Evolutionary conservation across 2,797 vertebrate species (phyloP).

Genomic region (Enteromius thamalakanensis): DNA sequence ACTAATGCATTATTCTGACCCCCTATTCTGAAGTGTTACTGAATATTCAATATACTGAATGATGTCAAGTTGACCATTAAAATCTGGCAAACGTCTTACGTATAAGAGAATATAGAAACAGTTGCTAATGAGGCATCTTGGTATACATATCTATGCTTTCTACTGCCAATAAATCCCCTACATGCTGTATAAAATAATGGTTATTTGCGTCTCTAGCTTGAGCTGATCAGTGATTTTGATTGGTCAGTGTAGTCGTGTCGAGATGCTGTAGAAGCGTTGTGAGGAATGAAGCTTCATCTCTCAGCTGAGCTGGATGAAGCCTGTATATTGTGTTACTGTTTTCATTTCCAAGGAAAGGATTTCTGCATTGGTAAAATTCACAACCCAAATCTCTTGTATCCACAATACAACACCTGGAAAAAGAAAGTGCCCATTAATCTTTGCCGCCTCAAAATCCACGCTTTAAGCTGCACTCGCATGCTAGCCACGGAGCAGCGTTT

Average conservation of each 20-base stretch:
- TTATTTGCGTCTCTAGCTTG: not conserved
- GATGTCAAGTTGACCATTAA: too few relatives aligned
- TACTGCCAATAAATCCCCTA: too few relatives aligned
- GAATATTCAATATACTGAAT: too few relatives aligned
- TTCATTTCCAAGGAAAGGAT: constrained; percentile 79
- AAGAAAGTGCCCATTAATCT: constrained; percentile 82
- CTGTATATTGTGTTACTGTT: constrained; percentile 80
- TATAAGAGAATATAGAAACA: too few relatives aligned
- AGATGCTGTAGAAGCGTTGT: not conserved
- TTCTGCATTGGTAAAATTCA: constrained; percentile 77
- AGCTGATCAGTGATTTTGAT: not conserved
- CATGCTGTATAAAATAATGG: not conserved
- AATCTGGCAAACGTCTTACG: too few relatives aligned
- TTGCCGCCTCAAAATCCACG: constrained; percentile 70
- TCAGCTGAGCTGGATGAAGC: constrained; percentile 71
- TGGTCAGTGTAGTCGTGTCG: not conserved
- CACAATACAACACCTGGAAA: constrained; percentile 86
- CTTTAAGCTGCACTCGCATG: constrained; percentile 75
- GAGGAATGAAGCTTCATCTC: constrained; percentile 53
- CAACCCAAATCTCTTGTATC: constrained; percentile 80
- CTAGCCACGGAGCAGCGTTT: constrained; percentile 72
- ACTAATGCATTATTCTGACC: too few relatives aligned
- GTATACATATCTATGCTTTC: too few relatives aligned
- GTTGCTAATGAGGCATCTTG: too few relatives aligned
- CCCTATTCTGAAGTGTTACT: too few relatives aligned